These are phyloP conservation scores for Thymelicus acteon DNA, from an alignment of 2,888 invertebrate genomes.

Conservation along the genomic window DNA sequence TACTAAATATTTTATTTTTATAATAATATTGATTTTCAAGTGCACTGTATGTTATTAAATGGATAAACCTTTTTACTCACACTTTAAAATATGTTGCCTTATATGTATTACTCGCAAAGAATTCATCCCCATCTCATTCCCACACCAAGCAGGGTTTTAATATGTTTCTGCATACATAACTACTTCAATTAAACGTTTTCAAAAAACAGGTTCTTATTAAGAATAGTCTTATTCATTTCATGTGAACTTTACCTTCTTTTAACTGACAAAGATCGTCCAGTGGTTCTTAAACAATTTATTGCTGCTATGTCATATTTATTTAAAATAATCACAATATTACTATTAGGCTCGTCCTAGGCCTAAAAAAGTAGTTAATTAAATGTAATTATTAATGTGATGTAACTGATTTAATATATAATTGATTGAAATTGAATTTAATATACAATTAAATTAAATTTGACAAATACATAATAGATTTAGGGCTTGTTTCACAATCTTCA, in stretches of 20 bases:
- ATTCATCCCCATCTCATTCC: constrained; percentile 11
- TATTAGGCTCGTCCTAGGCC: too few species aligned
- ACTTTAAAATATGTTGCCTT: not conserved
- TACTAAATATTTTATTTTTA: too few species aligned
- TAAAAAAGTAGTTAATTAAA: too few species aligned
- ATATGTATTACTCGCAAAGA: not conserved
- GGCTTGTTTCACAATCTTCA: too few species aligned
- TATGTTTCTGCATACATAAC: constrained; percentile 27
- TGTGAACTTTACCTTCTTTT: constrained; percentile 33
- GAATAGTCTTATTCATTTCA: constrained; percentile 28
- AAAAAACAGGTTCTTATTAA: constrained; percentile 36
- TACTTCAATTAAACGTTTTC: constrained; percentile 30
- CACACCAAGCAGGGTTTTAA: constrained; percentile 13
- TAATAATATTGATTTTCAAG: too few species aligned
- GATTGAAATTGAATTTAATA: too few species aligned
- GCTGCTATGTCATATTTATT: not conserved
- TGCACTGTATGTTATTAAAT: too few species aligned
- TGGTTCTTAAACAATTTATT: constrained; percentile 1
- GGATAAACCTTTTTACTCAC: too few species aligned
- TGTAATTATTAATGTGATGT: too few species aligned
- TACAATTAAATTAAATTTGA: too few species aligned
- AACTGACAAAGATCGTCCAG: constrained; percentile 21
- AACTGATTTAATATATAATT: too few species aligned
- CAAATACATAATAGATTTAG: too few species aligned
- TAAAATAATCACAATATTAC: not conserved